Evolutionary conservation across 2,888 invertebrate species (phyloP), one percentile per base, ranked within the genome.

Genomic region (Agriotes lineatus): DNA sequence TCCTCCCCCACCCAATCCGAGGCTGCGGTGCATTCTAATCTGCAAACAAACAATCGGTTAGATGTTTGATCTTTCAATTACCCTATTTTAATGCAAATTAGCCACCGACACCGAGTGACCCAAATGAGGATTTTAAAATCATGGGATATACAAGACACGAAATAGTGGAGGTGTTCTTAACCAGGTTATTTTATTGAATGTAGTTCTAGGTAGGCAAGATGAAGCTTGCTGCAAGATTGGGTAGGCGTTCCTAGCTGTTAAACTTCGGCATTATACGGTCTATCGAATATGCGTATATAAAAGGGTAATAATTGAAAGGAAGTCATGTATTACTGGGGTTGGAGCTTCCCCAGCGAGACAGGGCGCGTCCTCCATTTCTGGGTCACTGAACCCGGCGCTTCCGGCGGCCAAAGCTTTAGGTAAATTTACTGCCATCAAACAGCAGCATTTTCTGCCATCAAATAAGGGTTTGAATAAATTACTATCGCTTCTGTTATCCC

Each of bases 41-140:
- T 68, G 58, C 25, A 68, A 63, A 33, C 54, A 33, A 54, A 60
- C 30, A 83, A 97, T 95, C 93, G 95, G 2, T 44, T 33, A 59
- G 5, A 6, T 37, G 2, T 3, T 37, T 37, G 7, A 25, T 25
- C 95, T 25, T 25, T n/a, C n/a, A n/a, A n/a, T n/a, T n/a, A n/a
- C n/a, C n/a, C n/a, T n/a, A n/a, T n/a, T n/a, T n/a, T n/a, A n/a
- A n/a, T n/a, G n/a, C n/a, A n/a, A n/a, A n/a, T n/a, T n/a, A n/a
- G n/a, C n/a, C n/a, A n/a, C n/a, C n/a, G n/a, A n/a, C n/a, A n/a
- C n/a, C n/a, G n/a, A n/a, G n/a, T n/a, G n/a, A n/a, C n/a, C n/a
- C n/a, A 25, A 25, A 25, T 5, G 25, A 5, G 37, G 37, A 3
- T n/a, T 7, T 12, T 12, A 12, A 39, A 39, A 39, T n/a, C n/a